Evolutionary conservation across 92 coral and sea anemone genomes (phyloP), one percentile per base, ranked within the genome.

Genomic region (Palythoa heliodiscus): DNA sequence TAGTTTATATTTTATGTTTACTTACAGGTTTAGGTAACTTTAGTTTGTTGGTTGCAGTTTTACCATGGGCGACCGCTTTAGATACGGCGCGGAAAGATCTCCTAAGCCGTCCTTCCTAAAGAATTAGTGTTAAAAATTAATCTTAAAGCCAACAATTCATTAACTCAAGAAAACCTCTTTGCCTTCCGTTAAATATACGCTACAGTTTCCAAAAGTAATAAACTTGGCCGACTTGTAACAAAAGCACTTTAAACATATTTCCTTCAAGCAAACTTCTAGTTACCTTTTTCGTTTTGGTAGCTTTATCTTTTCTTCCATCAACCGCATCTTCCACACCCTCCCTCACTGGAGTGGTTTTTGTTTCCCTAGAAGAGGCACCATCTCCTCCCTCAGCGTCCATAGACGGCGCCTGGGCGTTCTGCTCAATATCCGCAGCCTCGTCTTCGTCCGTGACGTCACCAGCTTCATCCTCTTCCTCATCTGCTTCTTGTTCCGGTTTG

Each of bases 381-480:
- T 80, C 93, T 37, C 78, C 92, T 57, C 87, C 92, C 72, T 70
- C 91, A 19, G 39, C 73, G 68, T 67, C 37, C 16, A 84, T 43
- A 60, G 90, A 77, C 43, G 84, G 84, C 52, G 83, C 87, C 22
- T 89, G 78, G 3, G 83, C 89, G 35, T 91, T 98, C 1, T 83
- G 92, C 35, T 90, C 93, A 48, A 94, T 91, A 68, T 89, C 95
- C 6, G 93, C 99, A 52, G 98, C 99, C 77, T 97, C 99, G 76
- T 97, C 99, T 73, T 97, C 99, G 76, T 97, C 99, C 17, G 98
- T 91, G 67, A 97, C 96, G 85, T 82, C 92, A 57, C 97, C 97
- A 23, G 88, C 93, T 3, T 87, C 99, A 22, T 83, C 95, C 1
- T 83, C 90, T 47, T 69, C 88, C 3, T 37, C 94, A 57, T 82